phyloP scores from a whole-genome alignment of 2,888 invertebrate species.

The Antheraea yamamai region DNA sequence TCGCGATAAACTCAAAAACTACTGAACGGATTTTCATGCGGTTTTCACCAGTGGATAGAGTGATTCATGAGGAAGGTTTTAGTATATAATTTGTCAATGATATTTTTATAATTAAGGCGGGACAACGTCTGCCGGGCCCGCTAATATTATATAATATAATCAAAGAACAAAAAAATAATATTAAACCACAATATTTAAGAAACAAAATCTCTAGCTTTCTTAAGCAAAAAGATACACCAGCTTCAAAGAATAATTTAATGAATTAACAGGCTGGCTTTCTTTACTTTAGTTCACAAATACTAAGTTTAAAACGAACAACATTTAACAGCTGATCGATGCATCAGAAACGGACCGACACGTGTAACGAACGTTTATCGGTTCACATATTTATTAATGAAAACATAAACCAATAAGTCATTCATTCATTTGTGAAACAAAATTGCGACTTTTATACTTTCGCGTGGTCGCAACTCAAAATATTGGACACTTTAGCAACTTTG shows the following conservation, averaged over 20 bases:
- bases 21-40: too few species aligned
- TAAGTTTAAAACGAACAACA: constrained; percentile 51
- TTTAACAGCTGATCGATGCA: constrained; percentile 48
- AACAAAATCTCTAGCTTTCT: neutral
- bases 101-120: too few species aligned
- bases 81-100: too few species aligned
- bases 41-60: too few species aligned
- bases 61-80: too few species aligned
- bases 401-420: constrained; percentile 17
- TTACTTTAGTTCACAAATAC: constrained; percentile 34
- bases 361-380: constrained; percentile 39
- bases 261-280: too few species aligned
- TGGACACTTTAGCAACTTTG: constrained; percentile 59
- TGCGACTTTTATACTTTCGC: constrained; percentile 37
- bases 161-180: neutral
- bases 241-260: neutral
- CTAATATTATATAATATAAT: too few species aligned
- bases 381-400: constrained; percentile 34
- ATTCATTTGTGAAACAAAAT: constrained; percentile 32
- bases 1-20: too few species aligned
- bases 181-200: neutral
- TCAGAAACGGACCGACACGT: constrained; percentile 39
- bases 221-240: neutral
- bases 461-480: constrained; percentile 55
- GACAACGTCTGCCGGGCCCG: too few species aligned